These are phyloP conservation scores for Eremobia ochroleuca DNA, from an alignment of 2,888 invertebrate genomes.

Conservation along the genomic window DNA sequence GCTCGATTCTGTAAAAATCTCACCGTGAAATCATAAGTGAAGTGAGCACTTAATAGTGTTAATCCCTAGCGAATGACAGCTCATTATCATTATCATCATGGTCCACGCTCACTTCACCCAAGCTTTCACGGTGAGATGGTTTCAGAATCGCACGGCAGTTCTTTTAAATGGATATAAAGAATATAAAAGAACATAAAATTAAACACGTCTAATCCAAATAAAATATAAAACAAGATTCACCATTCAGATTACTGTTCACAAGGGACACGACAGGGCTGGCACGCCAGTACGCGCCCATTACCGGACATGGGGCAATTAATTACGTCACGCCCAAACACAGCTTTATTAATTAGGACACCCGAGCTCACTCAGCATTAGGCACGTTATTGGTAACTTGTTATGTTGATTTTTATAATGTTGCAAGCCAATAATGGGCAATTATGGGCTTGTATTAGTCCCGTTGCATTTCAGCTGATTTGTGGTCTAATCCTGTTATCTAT, in stretches of 20 bases:
- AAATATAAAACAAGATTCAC: conserved; percentile 10
- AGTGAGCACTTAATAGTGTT: no score
- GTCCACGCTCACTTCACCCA: no score
- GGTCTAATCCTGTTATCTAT: not conserved
- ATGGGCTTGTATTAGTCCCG: no score
- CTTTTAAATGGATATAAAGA: not conserved
- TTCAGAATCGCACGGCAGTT: no score
- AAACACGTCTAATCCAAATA: not conserved
- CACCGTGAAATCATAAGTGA: no score
- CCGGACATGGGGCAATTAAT: conserved; percentile 41
- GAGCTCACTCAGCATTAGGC: conserved; percentile 14
- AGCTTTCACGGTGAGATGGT: no score
- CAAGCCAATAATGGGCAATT: not conserved
- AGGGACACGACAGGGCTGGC: conserved; percentile 1
- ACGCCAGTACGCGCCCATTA: conserved; percentile 22
- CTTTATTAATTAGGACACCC: conserved; percentile 49
- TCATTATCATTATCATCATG: no score
- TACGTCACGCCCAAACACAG: conserved; percentile 41
- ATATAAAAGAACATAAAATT: not conserved
- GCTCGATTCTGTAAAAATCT: no score
- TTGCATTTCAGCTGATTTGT: not conserved
- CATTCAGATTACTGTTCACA: conserved; percentile 10
- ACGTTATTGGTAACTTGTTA: conserved; percentile 20
- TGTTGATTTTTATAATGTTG: not conserved
- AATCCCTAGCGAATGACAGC: no score